These are phyloP conservation scores for Semaprochilodus insignis DNA, from an alignment of 2,797 vertebrate species.

Conservation along the genomic window DNA sequence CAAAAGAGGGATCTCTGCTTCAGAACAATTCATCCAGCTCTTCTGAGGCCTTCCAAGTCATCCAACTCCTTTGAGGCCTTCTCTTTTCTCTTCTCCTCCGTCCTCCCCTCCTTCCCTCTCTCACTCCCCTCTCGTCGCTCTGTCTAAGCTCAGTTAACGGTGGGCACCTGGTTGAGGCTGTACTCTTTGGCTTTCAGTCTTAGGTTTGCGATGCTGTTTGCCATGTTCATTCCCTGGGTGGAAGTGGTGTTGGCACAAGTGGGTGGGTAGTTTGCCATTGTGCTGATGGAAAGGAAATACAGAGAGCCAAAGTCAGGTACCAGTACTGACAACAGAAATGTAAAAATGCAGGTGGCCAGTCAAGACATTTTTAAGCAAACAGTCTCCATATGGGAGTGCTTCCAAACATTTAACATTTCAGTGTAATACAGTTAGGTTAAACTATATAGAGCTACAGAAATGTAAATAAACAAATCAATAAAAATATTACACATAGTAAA, in stretches of 20 bases:
- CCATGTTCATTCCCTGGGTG: conserved; percentile 97
- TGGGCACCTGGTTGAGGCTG: conserved; percentile 98
- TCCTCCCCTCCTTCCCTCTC: conserved; percentile 59
- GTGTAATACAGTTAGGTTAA: too few relatives aligned
- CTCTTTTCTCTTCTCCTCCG: conserved; percentile 58
- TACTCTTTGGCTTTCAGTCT: conserved; percentile 99
- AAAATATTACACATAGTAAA: conserved; percentile 61
- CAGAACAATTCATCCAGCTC: conserved; percentile 45
- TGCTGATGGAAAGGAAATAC: conserved; percentile 76
- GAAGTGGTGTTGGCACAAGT: conserved; percentile 93
- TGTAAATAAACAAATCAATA: neutral
- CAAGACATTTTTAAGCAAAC: conserved; percentile 5
- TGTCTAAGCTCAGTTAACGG: conserved; percentile 87
- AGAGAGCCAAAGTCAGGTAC: conserved; percentile 36
- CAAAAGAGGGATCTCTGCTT: conserved; percentile 39
- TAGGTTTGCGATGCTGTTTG: conserved; percentile 98
- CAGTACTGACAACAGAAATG: conserved; percentile 43
- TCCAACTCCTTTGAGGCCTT: conserved; percentile 48
- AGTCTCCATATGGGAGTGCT: neutral
- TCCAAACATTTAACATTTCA: neutral
- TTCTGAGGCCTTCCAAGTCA: conserved; percentile 42
- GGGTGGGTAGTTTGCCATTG: conserved; percentile 95
- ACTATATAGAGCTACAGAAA: too few relatives aligned
- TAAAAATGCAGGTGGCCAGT: neutral
- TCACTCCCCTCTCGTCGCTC: conserved; percentile 28